A percentile compares a stretch with the other conserved stretches of the same genome.
Evolutionary conservation across 2,888 invertebrate species (phyloP).

Genomic region (Lingula anatina): DNA sequence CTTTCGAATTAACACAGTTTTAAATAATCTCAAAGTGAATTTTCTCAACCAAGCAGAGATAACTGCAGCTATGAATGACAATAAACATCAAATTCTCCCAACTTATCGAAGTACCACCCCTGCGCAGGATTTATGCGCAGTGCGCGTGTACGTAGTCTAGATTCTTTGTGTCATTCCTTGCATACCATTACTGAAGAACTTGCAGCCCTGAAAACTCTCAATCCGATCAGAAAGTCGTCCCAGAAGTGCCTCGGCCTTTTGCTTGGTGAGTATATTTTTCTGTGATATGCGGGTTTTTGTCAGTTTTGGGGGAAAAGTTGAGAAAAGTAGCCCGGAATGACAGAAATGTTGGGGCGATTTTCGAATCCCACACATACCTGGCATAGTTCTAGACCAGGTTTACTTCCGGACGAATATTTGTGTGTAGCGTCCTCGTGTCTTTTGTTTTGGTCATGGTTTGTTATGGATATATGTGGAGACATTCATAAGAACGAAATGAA

Average conservation of each 20-base stretch:
- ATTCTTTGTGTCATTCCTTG: constrained; percentile 97
- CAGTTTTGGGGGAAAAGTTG: constrained; percentile 15
- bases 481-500: no score
- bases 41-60: no score
- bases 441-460: no score
- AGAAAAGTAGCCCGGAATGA: constrained; percentile 28
- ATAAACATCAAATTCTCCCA: no score
- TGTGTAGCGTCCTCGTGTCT: no score
- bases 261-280: constrained; percentile 57
- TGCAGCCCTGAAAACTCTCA: constrained; percentile 24
- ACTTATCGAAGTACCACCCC: constrained; percentile 27
- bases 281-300: constrained; percentile 9
- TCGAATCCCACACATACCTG: constrained; percentile 52
- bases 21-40: no score
- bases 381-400: constrained; percentile 47
- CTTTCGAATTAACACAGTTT: no score
- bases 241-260: constrained; percentile 63
- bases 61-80: no score
- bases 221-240: constrained; percentile 53
- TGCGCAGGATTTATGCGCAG: constrained; percentile 45
- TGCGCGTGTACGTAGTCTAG: constrained; percentile 74
- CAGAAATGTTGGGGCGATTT: constrained; percentile 39
- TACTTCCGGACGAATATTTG: constrained; percentile 42
- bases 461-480: no score
- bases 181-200: constrained; percentile 70